Percentiles rank a stretch among this genome's conserved stretches.
Evolutionary conservation across 2,888 invertebrate species (phyloP).

Genomic region (Physocephala rufipes): DNA sequence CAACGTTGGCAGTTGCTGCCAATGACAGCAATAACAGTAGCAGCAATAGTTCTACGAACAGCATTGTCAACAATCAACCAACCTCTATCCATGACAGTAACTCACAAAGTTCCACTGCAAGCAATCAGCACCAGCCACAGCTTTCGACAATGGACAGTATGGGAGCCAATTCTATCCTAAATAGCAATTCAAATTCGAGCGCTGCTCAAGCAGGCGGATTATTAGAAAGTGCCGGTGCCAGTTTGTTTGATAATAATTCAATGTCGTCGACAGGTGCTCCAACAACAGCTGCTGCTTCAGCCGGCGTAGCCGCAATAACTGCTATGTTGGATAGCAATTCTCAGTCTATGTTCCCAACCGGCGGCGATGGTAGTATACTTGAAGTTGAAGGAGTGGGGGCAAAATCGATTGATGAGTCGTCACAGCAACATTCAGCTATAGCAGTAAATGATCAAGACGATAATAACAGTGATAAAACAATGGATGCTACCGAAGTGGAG

Average conservation of each 20-base stretch:
- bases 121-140: constrained; percentile 55
- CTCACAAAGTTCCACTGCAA: constrained; percentile 64
- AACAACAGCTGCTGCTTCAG: constrained; percentile 53
- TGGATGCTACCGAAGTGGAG: constrained; percentile 28
- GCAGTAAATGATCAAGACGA: constrained; percentile 19
- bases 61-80: constrained; percentile 65
- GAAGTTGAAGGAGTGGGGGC: constrained; percentile 34
- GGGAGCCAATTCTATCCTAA: constrained; percentile 52
- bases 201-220: constrained; percentile 41
- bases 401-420: constrained; percentile 38
- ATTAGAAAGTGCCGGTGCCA: constrained; percentile 53
- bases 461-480: constrained; percentile 13
- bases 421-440: constrained; percentile 34
- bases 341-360: constrained; percentile 56
- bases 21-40: constrained; percentile 64
- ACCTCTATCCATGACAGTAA: constrained; percentile 65
- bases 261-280: constrained; percentile 58
- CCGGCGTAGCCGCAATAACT: constrained; percentile 56
- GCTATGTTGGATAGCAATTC: constrained; percentile 60
- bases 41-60: constrained; percentile 64
- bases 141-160: constrained; percentile 51
- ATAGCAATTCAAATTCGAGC: constrained; percentile 58
- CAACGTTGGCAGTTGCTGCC: constrained; percentile 61
- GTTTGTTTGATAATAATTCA: constrained; percentile 59
- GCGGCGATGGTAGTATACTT: constrained; percentile 39